Conservation (phyloP, 2,113 vertebrate genomes). For the Microcebus jonahi region DNA sequence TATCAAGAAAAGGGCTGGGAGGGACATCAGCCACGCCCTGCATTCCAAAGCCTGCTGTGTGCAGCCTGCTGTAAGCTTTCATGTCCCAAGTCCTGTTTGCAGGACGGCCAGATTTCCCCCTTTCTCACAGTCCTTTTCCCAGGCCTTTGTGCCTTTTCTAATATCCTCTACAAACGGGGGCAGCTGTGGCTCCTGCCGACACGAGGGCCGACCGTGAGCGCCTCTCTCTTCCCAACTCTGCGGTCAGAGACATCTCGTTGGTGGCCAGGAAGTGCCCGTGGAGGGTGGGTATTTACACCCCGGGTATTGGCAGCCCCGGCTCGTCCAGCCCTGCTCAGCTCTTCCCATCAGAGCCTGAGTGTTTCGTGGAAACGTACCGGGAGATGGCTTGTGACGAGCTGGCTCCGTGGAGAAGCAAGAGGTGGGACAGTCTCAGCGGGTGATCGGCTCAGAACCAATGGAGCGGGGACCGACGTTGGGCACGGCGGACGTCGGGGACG, state of each 20-base stretch:
- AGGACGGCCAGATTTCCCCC: too few relatives aligned
- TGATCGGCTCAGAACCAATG: rapidly evolving
- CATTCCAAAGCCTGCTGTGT: too few relatives aligned
- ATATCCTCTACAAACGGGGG: not conserved
- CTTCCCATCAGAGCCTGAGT: not conserved
- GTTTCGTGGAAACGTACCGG: rapidly evolving
- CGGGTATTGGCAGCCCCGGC: rapidly evolving
- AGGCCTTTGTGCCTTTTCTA: too few relatives aligned
- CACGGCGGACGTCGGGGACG: rapidly evolving
- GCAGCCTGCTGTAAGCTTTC: too few relatives aligned
- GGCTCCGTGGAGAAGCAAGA: not conserved
- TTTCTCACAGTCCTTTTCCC: too few relatives aligned
- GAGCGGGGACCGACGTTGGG: not conserved
- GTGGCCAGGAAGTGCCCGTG: rapidly evolving
- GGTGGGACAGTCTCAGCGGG: not conserved
- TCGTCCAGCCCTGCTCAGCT: rapidly evolving
- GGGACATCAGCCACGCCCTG: too few relatives aligned
- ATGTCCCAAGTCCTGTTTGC: too few relatives aligned
- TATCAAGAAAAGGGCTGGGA: too few relatives aligned
- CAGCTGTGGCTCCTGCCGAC: rapidly evolving
- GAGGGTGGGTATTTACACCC: too few relatives aligned
- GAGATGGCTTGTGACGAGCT: not conserved
- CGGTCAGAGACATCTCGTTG: not conserved
- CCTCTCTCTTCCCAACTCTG: not conserved
- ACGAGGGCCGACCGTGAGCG: rapidly evolving